Base-by-base conservation (phyloP, 2,113 vertebrate genomes). In the Anas platyrhynchos region DNA sequence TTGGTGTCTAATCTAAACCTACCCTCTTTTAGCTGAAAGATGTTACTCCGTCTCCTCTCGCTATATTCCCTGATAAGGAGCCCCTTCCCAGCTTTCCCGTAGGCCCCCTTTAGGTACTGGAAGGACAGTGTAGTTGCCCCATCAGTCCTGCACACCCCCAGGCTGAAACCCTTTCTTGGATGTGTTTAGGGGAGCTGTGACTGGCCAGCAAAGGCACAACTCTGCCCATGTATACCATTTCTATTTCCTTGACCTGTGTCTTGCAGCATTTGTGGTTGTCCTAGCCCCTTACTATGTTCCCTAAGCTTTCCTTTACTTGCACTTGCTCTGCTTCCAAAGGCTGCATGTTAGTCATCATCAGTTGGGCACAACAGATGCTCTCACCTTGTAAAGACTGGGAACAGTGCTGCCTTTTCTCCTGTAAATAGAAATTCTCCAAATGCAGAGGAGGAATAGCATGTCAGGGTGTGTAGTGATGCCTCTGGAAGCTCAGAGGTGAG, bases 101-200 rank as follows among this genome's bases (percentile, higher is more conserved):
- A 52, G 23, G 50, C 23, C 11, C 50, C 22, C 12, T 52, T 52
- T 52, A 52, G 50, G 50, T 52, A 52, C 50, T 23, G 50, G 50
- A 52, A 52, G 50, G 22, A 52, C 50, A 23, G 13, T 25, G 0
- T 17, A 11, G 32, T 34, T 87, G 10, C 36, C 56, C 16, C 16
- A 18, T 82, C 52, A 74, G 34, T 81, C 50, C 55, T 78, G 9
- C 12, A 0, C 21, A 15, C 6, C 62, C 63, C 31, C 0, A 0
- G 1, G 5, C 65, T 41, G 29, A 89, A 87, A 67, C n/a, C 23
- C 23, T 78, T 78, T 32, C 18, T 32, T 27, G 34, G 48, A 23
- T 7, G 5, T 21, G 1, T 72, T 91, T 21, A 26, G 48, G 38
- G 16, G 27, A 32, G 3, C 38, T 13, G 0, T 11, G 27, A 16